Conservation (phyloP, 2,113 vertebrate genomes). For the Equus quagga region DNA sequence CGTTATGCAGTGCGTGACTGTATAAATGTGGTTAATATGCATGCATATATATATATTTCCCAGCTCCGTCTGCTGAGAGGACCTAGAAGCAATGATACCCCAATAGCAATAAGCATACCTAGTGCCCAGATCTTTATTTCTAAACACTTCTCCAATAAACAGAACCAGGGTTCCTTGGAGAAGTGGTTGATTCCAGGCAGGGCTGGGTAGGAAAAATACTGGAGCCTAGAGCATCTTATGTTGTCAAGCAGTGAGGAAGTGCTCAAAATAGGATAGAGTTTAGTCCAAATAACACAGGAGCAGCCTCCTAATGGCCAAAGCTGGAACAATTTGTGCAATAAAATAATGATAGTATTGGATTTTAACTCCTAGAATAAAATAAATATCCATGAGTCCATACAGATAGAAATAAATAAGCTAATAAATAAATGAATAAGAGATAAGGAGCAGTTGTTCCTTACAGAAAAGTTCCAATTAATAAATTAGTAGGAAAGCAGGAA, state of each 20-base stretch:
- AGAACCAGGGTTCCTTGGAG: not conserved
- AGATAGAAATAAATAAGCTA: not conserved
- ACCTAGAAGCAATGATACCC: not conserved
- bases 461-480: not conserved
- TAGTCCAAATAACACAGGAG: not conserved
- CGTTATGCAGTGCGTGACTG: too few species aligned
- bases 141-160: not conserved
- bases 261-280: not conserved
- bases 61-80: not conserved
- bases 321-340: not conserved
- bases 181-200: not conserved
- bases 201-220: not conserved
- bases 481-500: not conserved
- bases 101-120: not conserved
- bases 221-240: not conserved
- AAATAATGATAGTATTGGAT: not conserved
- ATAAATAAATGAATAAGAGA: not conserved
- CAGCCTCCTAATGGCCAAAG: not conserved
- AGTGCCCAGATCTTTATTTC: not conserved
- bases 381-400: not conserved
- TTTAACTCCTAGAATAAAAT: not conserved
- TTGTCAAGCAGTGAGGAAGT: not conserved
- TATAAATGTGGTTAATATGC: not conserved
- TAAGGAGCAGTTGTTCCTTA: not conserved
- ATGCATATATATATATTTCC: not conserved